These are phyloP conservation scores for Drosophila littoralis DNA, from an alignment of 1,140 invertebrate genomes.

Conservation along the genomic window DNA sequence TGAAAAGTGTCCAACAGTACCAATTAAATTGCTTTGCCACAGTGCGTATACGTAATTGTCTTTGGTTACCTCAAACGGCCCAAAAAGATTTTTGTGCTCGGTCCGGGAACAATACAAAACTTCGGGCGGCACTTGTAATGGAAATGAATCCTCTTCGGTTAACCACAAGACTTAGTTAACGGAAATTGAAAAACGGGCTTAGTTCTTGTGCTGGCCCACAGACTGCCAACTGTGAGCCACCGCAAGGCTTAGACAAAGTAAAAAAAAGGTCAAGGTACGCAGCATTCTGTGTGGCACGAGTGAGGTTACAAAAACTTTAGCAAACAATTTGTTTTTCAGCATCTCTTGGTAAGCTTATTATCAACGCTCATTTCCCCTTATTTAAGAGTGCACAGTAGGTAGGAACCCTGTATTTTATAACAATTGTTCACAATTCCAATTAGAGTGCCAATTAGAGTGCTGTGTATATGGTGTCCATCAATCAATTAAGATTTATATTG, in stretches of 20 bases:
- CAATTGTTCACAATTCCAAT: no score
- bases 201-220: constrained; percentile 36
- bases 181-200: constrained; percentile 79
- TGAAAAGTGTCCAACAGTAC: constrained; percentile 4
- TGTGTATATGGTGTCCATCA: no score
- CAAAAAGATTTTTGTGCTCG: constrained; percentile 9
- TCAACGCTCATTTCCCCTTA: constrained; percentile 16
- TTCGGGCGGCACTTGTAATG: not conserved
- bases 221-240: constrained; percentile 58
- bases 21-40: constrained; percentile 28
- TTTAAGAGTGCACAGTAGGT: not conserved
- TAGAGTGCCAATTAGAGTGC: no score
- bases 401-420: not conserved
- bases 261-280: not conserved
- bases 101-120: no score
- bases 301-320: constrained; percentile 32
- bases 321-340: constrained; percentile 42
- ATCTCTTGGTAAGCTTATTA: constrained; percentile 47
- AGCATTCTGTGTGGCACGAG: constrained; percentile 5
- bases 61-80: constrained; percentile 13
- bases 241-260: constrained; percentile 35
- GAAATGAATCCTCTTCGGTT: constrained; percentile 25
- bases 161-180: constrained; percentile 63
- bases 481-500: no score
- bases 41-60: constrained; percentile 45